Conservation (phyloP, 2,113 vertebrate genomes). For the Centropus bengalensis region DNA sequence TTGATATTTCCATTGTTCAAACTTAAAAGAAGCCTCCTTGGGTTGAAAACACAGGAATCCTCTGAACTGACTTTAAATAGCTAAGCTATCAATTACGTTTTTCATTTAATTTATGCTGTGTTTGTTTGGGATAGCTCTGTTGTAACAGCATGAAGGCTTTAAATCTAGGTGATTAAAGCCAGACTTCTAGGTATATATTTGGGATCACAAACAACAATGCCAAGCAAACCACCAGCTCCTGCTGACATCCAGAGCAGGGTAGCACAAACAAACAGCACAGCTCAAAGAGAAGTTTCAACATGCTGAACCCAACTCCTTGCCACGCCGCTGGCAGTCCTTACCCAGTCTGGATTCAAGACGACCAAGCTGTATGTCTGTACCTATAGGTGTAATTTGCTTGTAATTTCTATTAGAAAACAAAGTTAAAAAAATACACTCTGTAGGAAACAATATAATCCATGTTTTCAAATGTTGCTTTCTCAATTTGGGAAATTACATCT, state of each 20-base stretch:
- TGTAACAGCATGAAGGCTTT: neutral
- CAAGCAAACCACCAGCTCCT: neutral
- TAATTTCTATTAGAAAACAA: neutral
- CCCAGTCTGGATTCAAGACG: neutral
- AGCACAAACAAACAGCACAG: neutral
- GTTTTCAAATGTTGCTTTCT: neutral
- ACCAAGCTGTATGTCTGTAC: neutral
- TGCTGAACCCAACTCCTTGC: neutral
- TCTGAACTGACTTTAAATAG: conserved; percentile 7
- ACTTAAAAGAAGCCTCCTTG: neutral
- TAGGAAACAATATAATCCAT: neutral
- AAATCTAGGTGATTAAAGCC: conserved; percentile 11
- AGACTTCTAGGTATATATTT: neutral
- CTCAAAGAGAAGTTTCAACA: neutral
- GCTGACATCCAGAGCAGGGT: neutral
- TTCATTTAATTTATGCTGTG: neutral
- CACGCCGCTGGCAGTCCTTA: neutral
- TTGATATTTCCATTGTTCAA: conserved; percentile 24
- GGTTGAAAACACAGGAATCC: neutral
- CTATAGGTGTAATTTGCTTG: neutral
- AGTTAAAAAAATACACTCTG: neutral
- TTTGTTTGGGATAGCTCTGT: conserved; percentile 24
- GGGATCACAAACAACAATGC: neutral
- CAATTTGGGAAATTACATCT: neutral
- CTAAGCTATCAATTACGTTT: conserved; percentile 18